Conservation (phyloP, 2,113 vertebrate species). For the Stigmatopora argus region DNA sequence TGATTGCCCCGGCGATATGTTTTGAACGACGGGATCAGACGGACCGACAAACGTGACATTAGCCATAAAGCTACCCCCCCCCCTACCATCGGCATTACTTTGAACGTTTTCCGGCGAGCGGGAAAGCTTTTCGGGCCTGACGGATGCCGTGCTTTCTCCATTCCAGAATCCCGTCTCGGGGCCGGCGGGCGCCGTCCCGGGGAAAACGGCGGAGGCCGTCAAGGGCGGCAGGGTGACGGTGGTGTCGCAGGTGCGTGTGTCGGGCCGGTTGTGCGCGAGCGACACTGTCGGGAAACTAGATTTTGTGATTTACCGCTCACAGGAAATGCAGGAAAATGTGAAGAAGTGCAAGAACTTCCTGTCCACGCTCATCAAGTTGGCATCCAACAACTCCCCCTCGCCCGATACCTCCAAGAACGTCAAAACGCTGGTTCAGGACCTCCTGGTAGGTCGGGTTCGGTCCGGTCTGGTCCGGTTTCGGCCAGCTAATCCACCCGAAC, state of each 20-base stretch:
- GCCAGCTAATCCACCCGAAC: too few species aligned
- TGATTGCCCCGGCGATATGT: too few species aligned
- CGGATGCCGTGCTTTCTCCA: not conserved
- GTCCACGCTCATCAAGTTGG: conserved; percentile 82
- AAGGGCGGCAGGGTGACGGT: conserved; percentile 60
- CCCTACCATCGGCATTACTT: too few species aligned
- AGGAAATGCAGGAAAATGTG: conserved; percentile 88
- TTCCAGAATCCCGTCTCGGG: conserved; percentile 54
- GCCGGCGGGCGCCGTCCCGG: conserved; percentile 52
- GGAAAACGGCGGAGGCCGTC: conserved; percentile 21
- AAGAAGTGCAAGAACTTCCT: conserved; percentile 88
- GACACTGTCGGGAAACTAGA: not conserved
- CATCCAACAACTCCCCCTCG: conserved; percentile 80
- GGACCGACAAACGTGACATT: too few species aligned
- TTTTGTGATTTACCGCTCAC: not conserved
- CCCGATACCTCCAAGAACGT: conserved; percentile 83
- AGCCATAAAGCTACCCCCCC: too few species aligned
- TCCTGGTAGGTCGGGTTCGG: conserved; percentile 67
- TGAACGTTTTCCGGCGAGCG: too few species aligned
- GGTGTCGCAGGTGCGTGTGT: conserved; percentile 68
- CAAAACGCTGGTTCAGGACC: conserved; percentile 82
- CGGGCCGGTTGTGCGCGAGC: not conserved
- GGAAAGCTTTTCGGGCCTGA: too few species aligned
- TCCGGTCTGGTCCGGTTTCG: too few species aligned
- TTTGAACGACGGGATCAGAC: too few species aligned